Percentiles rank a stretch among this genome's conserved stretches.
Conservation (phyloP, 1,140 invertebrate species). For the Anastrepha ludens region DNA sequence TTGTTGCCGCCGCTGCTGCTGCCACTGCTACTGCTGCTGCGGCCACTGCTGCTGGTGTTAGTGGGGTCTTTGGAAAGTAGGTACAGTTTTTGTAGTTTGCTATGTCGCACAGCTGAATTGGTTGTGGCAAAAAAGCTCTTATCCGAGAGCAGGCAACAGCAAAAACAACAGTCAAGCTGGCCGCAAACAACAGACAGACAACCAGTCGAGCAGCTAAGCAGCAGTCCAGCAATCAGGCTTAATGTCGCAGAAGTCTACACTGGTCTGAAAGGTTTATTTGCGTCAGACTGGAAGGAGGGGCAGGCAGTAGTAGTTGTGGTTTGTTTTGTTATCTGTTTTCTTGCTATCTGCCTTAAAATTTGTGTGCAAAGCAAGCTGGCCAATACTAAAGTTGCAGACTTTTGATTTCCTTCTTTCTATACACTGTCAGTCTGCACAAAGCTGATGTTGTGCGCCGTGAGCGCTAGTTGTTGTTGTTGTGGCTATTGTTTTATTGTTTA, state of each 20-base stretch:
- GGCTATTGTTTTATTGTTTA: background rate
- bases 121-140: slow-evolving; percentile 32
- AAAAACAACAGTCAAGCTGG: background rate
- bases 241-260: background rate
- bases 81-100: slow-evolving; percentile 39
- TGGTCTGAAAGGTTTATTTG: slow-evolving; percentile 16
- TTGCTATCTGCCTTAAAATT: background rate
- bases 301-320: background rate
- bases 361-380: background rate
- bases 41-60: background rate
- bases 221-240: background rate
- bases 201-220: background rate
- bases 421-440: background rate
- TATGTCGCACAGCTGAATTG: slow-evolving; percentile 39
- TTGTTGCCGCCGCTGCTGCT: background rate
- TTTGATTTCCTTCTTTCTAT: slow-evolving; percentile 45
- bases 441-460: background rate
- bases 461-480: background rate
- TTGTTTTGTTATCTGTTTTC: slow-evolving; percentile 4
- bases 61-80: slow-evolving; percentile 36
- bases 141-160: background rate
- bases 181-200: background rate
- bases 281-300: background rate
- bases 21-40: background rate
- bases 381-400: slow-evolving; percentile 43